Base-by-base conservation (phyloP, 2,888 invertebrate genomes). In the Desoria tigrina region DNA sequence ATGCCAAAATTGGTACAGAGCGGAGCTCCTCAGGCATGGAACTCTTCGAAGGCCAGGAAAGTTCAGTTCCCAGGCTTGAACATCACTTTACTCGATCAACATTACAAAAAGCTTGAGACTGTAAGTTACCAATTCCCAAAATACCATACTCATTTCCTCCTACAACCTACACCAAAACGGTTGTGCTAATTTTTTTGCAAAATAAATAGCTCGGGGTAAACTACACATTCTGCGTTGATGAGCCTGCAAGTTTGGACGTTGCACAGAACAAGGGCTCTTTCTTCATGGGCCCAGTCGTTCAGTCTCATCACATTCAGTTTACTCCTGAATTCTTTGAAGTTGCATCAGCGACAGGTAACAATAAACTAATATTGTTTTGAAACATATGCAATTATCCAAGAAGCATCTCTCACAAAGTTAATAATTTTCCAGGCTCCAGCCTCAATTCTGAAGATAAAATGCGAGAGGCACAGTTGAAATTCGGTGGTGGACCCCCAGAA, bases 61-160 rank as follows among this genome's bases (percentile, higher is more conserved):
- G 51, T 68, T 49, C 65, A 69, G 51, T 45, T 69, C 21, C 71
- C 71, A 49, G 42, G 58, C 42, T 21, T 71, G 21, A 71, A 71
- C 37, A 69, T 71, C 37, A 71, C 71, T 23, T 37, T 71, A 21
- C 58, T 71, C 23, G 71, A 71, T 50, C 71, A 71, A 45, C 71
- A 71, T 37, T 69, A 65, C 61, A 71, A 71, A 50, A 71, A 71
- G 54, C 50, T 71, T 57, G 71, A 71, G 59, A 60, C 68, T 51
- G 71, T 71, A 62, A 64, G 65, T 21, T 28, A 11, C 6, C 42
- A n/a, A n/a, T n/a, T n/a, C 55, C 39, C 16, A 39, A 16, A 39
- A 16, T 11, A 39, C 9, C 9, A 39, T 39, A 39, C 39, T 39
- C n/a, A n/a, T n/a, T n/a, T n/a, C n/a, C n/a, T n/a, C n/a, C 16